Evolutionary conservation across 2,113 vertebrate species (phyloP).

Genomic region (Charina bottae): DNA sequence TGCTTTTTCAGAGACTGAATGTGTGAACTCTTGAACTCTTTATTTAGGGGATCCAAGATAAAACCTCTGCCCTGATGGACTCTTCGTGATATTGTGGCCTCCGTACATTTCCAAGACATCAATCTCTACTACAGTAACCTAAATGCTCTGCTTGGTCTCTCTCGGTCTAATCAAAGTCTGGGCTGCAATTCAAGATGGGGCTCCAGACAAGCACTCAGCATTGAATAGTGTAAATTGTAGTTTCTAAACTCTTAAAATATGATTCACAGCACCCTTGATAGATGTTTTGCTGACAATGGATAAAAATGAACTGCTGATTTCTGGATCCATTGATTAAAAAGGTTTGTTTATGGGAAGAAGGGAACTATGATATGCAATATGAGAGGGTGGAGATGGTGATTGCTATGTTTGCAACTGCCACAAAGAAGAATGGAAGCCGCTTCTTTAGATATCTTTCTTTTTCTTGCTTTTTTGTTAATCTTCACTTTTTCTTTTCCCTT

Average conservation of each 20-base stretch:
- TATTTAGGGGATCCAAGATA: background rate
- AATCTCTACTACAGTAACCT: background rate
- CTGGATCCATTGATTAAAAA: too few species aligned
- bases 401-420: too few species aligned
- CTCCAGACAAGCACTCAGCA: background rate
- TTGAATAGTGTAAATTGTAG: background rate
- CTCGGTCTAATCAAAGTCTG: background rate
- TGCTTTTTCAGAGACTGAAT: background rate
- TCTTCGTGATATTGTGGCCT: background rate
- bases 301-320: background rate
- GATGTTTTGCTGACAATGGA: background rate
- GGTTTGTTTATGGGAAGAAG: too few species aligned
- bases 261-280: background rate
- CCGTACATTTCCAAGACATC: background rate
- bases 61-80: background rate
- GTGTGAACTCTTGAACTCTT: background rate
- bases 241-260: too few species aligned
- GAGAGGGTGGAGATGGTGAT: too few species aligned
- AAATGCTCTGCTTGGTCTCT: background rate
- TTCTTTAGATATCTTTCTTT: background rate
- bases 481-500: background rate
- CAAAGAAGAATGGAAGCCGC: background rate
- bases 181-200: background rate
- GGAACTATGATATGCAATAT: too few species aligned
- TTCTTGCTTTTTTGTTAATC: background rate